A percentile compares a stretch with the other conserved stretches of the same genome.
phyloP scores from a whole-genome alignment of 64 coral and sea anemone species.

The Cladopsammia gracilis region DNA sequence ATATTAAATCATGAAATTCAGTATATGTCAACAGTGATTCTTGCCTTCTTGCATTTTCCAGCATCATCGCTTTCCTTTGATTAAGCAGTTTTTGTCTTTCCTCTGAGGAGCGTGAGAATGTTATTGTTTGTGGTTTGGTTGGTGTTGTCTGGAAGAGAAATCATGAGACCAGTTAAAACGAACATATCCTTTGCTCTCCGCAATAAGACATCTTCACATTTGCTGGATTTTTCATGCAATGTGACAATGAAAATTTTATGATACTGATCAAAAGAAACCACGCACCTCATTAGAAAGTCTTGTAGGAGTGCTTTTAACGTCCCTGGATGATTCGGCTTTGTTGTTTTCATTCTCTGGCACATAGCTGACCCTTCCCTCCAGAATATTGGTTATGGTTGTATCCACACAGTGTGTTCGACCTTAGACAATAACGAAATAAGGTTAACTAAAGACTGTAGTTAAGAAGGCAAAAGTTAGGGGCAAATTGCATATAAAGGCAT shows the following conservation, averaged over 20 bases:
- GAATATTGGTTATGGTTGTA: constrained; percentile 95
- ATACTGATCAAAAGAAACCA: neutral
- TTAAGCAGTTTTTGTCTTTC: constrained; percentile 84
- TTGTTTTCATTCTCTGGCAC: constrained; percentile 66
- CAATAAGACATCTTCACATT: too few relatives aligned
- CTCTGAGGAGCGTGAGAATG: constrained; percentile 69
- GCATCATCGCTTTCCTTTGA: constrained; percentile 81
- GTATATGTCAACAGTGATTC: neutral
- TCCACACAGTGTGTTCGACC: constrained; percentile 88
- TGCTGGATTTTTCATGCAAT: too few relatives aligned
- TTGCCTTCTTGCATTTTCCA: constrained; percentile 93
- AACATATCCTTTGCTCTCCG: too few relatives aligned
- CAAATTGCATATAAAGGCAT: too few relatives aligned
- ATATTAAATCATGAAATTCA: too few relatives aligned
- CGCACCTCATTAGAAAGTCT: neutral
- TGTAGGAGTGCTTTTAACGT: neutral
- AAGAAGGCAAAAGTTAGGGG: too few relatives aligned
- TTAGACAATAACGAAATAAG: constrained; percentile 4
- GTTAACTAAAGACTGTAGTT: too few relatives aligned
- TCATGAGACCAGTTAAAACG: too few relatives aligned
- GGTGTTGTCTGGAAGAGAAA: constrained; percentile 53
- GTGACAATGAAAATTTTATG: neutral
- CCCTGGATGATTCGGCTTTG: neutral
- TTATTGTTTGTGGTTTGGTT: constrained; percentile 44
- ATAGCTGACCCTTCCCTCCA: constrained; percentile 90